Base-by-base conservation (phyloP, 2,797 vertebrate species). In the Tympanoctomys barrerae region DNA sequence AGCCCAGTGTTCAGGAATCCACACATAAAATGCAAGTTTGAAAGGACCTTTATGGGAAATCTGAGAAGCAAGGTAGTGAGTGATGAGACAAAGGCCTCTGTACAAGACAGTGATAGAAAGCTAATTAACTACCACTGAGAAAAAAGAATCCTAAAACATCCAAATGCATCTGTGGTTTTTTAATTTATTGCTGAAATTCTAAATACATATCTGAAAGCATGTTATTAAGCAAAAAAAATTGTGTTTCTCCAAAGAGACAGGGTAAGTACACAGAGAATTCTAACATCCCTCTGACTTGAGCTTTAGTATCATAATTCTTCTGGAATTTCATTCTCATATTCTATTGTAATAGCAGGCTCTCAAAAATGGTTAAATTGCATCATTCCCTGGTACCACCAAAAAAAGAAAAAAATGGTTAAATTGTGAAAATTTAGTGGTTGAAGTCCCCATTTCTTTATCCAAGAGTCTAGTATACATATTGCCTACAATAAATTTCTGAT, bases 1-100 rank as follows among this genome's bases (percentile, higher is more conserved):
- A 68, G n/a, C 59, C 62, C 70, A 92, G 80, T 57, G 61, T 78
- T 93, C 71, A 86, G 39, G 91, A 92, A 86, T 86, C 62, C 21
- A 68, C 85, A 94, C 36, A 62, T 70, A 85, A 92, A 96, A 83
- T 66, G 24, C 33, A n/a, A 78, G 22, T 22, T 57, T 33, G 49
- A 91, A 86, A 88, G 39, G 57, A 94, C 19, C 22, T 52, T 90
- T 14, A 78, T 59, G 39, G 59, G 26, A 91, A 95, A 78, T 94
- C 42, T 59, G 22, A 82, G 73, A 64, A 8, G 36, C 73, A 89
- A n/a, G 49, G 28, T 52, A n/a, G 52, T 87, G 26, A 68, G 6
- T 66, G 54, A 89, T 5, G 16, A 91, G 46, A 89, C 68, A 36
- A 33, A 86, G 19, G 18, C 11, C 33, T 7, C 24, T 87, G 85